These are phyloP conservation scores for Philopotamus ludificatus DNA, from an alignment of 1,140 invertebrate genomes.

Conservation along the genomic window DNA sequence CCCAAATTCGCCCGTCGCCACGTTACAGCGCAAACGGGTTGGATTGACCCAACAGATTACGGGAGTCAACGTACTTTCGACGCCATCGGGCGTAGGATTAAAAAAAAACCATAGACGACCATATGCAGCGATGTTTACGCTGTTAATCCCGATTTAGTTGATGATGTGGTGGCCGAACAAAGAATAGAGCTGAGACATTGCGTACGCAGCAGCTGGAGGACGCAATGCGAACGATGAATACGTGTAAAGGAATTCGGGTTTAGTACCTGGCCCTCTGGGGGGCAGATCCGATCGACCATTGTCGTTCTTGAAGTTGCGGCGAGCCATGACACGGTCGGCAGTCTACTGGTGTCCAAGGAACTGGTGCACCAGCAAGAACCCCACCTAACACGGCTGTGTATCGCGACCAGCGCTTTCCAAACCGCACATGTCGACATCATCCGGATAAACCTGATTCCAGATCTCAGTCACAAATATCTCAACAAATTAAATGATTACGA, in stretches of 20 bases:
- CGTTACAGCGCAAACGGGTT: not conserved
- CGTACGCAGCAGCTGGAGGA: not conserved
- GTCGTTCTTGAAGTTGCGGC: conserved; percentile 46
- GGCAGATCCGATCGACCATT: conserved; percentile 47
- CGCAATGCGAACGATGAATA: not conserved
- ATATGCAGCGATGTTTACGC: too few relatives aligned
- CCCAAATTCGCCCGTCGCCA: not conserved
- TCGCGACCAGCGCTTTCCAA: conserved; percentile 45
- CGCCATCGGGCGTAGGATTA: not conserved
- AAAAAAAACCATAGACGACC: too few relatives aligned
- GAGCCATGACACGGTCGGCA: conserved; percentile 46
- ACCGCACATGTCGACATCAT: too few relatives aligned
- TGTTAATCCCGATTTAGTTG: too few relatives aligned
- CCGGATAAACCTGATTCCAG: too few relatives aligned
- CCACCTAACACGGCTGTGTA: conserved; percentile 46
- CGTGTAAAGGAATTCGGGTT: not conserved
- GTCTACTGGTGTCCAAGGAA: conserved; percentile 20
- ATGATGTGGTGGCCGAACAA: not conserved
- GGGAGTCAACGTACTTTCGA: not conserved
- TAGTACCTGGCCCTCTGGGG: conserved; percentile 50
- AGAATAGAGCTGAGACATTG: not conserved
- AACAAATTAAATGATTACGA: too few relatives aligned
- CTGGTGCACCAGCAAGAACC: conserved; percentile 42
- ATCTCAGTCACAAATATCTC: too few relatives aligned
- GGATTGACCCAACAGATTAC: not conserved